Percentiles rank a stretch among this genome's conserved stretches.
phyloP scores from a whole-genome alignment of 2,113 vertebrate species.

The Carassius carassius region DNA sequence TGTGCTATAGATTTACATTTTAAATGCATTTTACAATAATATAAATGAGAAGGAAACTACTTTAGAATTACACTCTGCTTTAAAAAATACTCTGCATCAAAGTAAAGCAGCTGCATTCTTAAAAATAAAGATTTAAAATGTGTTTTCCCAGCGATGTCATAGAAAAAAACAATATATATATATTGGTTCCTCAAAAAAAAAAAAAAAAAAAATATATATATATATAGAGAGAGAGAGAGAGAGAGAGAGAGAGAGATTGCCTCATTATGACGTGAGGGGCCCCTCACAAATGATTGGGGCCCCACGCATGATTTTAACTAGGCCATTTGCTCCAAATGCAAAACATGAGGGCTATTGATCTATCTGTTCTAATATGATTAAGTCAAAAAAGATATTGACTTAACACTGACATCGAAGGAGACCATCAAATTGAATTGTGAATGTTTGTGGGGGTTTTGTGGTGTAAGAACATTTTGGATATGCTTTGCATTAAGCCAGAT shows the following conservation, averaged over 20 bases:
- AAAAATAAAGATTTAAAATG: background rate
- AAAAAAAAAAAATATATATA: no score
- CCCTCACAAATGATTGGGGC: background rate
- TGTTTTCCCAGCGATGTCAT: no score
- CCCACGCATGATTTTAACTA: slow-evolving; percentile 10
- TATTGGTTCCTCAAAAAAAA: no score
- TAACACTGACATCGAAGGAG: slow-evolving; percentile 16
- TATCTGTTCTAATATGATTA: slow-evolving; percentile 35
- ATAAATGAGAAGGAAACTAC: no score
- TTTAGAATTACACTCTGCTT: background rate
- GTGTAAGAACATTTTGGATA: slow-evolving; percentile 14
- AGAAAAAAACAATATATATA: no score
- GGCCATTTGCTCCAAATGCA: slow-evolving; percentile 39
- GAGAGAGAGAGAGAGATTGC: background rate
- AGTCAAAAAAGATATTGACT: background rate
- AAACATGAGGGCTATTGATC: slow-evolving; percentile 35
- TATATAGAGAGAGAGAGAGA: background rate
- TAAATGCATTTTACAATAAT: no score
- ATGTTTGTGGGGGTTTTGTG: no score
- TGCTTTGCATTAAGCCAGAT: slow-evolving; percentile 36
- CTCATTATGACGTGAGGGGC: background rate
- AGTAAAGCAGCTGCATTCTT: background rate
- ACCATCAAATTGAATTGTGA: slow-evolving; percentile 13
- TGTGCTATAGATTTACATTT: background rate
- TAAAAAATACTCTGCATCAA: background rate